Evolutionary conservation across 1,140 invertebrate genomes (phyloP), one percentile per base, ranked within the genome.

Genomic region (Saxidomus purpurata): DNA sequence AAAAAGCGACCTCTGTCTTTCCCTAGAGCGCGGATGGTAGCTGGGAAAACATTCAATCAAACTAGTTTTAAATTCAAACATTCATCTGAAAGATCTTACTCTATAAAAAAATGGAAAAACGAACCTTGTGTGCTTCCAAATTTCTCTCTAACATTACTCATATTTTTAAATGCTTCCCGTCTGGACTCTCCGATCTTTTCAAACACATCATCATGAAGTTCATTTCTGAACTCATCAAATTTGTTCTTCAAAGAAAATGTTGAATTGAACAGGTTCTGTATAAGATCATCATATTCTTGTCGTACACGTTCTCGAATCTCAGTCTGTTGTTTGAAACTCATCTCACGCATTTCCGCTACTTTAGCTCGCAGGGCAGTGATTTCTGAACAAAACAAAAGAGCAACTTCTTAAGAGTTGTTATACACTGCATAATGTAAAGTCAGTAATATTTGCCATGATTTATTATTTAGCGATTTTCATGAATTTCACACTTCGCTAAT

Each of bases 291-390:
- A 87, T 95, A 96, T 59, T 96, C 94, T 59, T 95, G 91, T 67
- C 91, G 92, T 28, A 96, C 93, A 47, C 94, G 87, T 47, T 95
- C 94, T 13, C 94, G 89, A 19, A 95, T 92, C 52, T 94, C 93
- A 67, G 87, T 85, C 89, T 96, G 94, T 76, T 94, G 93, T 31
- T 92, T 94, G 87, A 95, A 79, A 67, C 85, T 93, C 67, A 91
- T 92, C 43, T 95, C 92, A 34, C 94, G 81, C 94, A 96, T 95
- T 90, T 96, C 95, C 47, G 88, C 86, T 15, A 95, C 91, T 89
- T 96, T 95, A 11, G 94, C 94, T 80, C 95, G 79, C 34, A 96
- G 88, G 8, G 95, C 95, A 71, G 94, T 96, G 52, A 96, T 92
- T 87, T 96, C 95, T 95, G 90, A 6, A 47, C 34, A 63, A 19